Percentiles rank a stretch among this genome's conserved stretches.
phyloP scores from a whole-genome alignment of 1,140 invertebrate genomes.

The Cotesia typhae region DNA sequence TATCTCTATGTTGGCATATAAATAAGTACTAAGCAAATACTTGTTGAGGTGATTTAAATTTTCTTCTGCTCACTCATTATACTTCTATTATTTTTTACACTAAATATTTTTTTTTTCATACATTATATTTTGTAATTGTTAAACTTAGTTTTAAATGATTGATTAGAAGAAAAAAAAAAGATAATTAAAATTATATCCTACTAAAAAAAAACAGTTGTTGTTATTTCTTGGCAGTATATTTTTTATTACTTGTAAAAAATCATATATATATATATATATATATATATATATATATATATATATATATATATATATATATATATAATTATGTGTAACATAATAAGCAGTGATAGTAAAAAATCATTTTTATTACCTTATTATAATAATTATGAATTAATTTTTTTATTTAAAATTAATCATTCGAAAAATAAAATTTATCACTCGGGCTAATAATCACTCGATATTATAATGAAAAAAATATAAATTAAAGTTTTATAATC shows the following conservation, averaged over 20 bases:
- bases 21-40: not conserved
- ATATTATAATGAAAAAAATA: not conserved
- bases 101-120: too few relatives aligned
- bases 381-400: not conserved
- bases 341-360: not conserved
- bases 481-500: not conserved
- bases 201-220: too few relatives aligned
- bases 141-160: too few relatives aligned
- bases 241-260: not conserved
- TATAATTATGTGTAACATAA: constrained; percentile 5
- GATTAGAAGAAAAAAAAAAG: constrained; percentile 3
- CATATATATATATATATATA: not conserved
- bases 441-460: not conserved
- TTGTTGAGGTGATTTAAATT: not conserved
- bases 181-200: not conserved
- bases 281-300: too few relatives aligned
- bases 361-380: not conserved
- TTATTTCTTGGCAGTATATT: too few relatives aligned
- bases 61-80: not conserved
- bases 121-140: too few relatives aligned
- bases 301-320: not conserved
- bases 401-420: not conserved
- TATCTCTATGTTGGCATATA: constrained; percentile 15
- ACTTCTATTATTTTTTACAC: not conserved
- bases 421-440: constrained; percentile 13